These are phyloP conservation scores for Cynoglossus semilaevis DNA, from an alignment of 2,113 vertebrate genomes.

Conservation along the genomic window DNA sequence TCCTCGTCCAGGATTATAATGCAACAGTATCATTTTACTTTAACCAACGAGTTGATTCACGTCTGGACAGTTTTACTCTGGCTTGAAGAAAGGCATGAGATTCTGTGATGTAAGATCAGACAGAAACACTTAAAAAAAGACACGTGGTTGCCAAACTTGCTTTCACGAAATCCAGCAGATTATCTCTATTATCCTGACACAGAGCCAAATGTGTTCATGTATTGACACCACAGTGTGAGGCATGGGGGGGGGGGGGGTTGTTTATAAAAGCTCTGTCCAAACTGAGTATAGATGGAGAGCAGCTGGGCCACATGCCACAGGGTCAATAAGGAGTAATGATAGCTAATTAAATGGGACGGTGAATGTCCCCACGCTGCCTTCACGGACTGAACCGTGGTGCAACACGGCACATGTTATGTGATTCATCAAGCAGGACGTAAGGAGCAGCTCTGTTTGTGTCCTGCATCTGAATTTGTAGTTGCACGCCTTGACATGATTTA, in stretches of 20 bases:
- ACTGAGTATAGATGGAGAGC: conserved; percentile 19
- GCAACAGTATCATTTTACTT: conserved; percentile 2
- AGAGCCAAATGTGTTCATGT: conserved; percentile 16
- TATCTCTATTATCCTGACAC: conserved; percentile 23
- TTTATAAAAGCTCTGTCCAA: conserved; percentile 41
- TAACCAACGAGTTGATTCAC: conserved; percentile 18
- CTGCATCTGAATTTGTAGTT: conserved; percentile 8
- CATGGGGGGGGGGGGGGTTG: no score
- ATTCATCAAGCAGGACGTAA: conserved; percentile 39
- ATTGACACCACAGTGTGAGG: conserved; percentile 20
- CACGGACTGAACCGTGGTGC: conserved; percentile 9
- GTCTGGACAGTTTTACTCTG: conserved; percentile 17
- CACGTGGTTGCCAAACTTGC: conserved; percentile 27
- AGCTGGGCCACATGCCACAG: conserved; percentile 30
- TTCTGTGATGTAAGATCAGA: conserved; percentile 11
- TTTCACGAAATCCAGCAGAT: conserved; percentile 22
- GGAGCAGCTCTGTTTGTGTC: conserved; percentile 7
- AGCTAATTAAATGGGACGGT: conserved; percentile 59
- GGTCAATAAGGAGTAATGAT: conserved; percentile 50
- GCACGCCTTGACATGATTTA: conserved; percentile 8
- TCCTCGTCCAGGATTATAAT: conserved; percentile 4
- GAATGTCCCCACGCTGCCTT: conserved; percentile 34
- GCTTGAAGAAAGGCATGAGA: conserved; percentile 23
- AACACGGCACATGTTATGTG: conserved; percentile 20
- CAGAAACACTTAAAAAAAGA: conserved; percentile 19